Evolutionary conservation across 2,797 vertebrate species (phyloP).

Genomic region (Balearica regulorum): DNA sequence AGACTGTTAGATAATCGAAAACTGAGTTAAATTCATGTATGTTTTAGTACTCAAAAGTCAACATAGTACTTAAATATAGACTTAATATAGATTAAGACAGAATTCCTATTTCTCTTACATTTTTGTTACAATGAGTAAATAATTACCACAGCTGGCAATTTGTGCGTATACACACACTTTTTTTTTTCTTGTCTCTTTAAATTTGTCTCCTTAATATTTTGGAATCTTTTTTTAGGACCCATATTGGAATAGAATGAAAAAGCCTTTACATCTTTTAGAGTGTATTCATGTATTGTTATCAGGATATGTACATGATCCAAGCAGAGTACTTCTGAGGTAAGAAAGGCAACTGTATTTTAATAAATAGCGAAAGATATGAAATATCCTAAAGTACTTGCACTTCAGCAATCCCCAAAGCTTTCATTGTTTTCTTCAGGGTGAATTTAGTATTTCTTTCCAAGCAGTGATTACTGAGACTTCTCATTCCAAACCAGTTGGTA

Average conservation of each 20-base stretch:
- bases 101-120: background rate
- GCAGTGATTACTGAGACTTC: background rate
- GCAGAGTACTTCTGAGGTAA: constrained; percentile 83
- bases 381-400: background rate
- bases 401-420: background rate
- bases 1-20: background rate
- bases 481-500: background rate
- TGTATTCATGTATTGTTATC: constrained; percentile 91
- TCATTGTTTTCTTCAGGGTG: background rate
- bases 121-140: background rate
- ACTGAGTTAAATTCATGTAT: background rate
- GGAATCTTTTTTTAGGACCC: constrained; percentile 80
- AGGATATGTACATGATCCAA: constrained; percentile 89
- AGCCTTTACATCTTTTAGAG: constrained; percentile 92
- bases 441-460: background rate
- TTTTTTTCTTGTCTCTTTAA: background rate
- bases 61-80: background rate
- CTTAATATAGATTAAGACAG: background rate
- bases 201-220: background rate
- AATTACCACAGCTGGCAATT: background rate
- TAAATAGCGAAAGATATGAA: background rate
- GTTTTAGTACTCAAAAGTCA: background rate
- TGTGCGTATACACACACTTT: background rate
- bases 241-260: constrained; percentile 92
- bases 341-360: constrained; percentile 69